A percentile compares a stretch with the other conserved stretches of the same genome.
These are phyloP conservation scores for Macrobrachium rosenbergii DNA, from an alignment of 1,140 invertebrate species.

Conservation along the genomic window DNA sequence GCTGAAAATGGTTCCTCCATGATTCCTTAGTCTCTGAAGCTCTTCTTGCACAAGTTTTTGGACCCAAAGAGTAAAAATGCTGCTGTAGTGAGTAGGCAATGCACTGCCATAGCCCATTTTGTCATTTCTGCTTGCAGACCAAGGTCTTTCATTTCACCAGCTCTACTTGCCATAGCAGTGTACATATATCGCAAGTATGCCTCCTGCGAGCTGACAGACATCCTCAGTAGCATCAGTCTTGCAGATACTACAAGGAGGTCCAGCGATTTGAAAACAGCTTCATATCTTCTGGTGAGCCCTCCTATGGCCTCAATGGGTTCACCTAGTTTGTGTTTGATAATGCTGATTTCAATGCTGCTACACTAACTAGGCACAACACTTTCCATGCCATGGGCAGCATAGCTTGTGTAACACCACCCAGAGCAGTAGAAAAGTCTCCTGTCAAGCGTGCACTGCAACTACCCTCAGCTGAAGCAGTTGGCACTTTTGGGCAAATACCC, in stretches of 20 bases:
- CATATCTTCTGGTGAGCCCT: too few species aligned
- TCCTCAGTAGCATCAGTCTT: slow-evolving; percentile 19
- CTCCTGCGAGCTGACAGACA: neutral
- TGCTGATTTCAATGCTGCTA: neutral
- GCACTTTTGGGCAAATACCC: too few species aligned
- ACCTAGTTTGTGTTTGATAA: neutral
- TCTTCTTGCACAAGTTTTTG: too few species aligned
- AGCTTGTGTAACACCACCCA: neutral
- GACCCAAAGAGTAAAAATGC: too few species aligned
- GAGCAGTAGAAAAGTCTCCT: neutral
- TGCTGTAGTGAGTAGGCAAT: too few species aligned
- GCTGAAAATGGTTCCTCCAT: too few species aligned
- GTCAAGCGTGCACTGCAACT: neutral
- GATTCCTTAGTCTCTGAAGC: too few species aligned
- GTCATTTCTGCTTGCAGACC: slow-evolving; percentile 19
- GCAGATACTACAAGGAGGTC: slow-evolving; percentile 33
- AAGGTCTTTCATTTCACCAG: slow-evolving; percentile 32
- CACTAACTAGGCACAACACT: neutral
- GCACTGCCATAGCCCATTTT: slow-evolving; percentile 20
- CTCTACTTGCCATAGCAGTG: slow-evolving; percentile 8
- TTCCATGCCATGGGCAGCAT: neutral
- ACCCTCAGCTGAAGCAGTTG: neutral
- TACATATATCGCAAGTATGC: neutral
- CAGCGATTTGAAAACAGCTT: too few species aligned
- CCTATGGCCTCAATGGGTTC: too few species aligned